Conservation (phyloP, 53 echinoderm and acorn worm species). For the Arbacia lixula region DNA sequence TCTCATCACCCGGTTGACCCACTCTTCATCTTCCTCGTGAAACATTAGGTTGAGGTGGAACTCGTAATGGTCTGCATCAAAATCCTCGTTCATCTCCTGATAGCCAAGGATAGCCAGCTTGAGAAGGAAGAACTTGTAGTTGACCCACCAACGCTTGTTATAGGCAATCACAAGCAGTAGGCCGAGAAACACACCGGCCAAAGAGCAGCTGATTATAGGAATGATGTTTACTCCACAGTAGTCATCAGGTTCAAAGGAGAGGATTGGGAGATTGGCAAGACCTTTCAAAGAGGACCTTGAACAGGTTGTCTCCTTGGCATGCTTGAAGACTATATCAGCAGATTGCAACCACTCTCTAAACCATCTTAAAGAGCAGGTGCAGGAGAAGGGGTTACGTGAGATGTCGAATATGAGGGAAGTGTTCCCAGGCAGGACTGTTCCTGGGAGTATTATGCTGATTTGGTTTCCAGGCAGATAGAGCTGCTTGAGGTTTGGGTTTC, state of each 20-base stretch:
- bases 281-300: background rate
- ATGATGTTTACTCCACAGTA: background rate
- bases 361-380: constrained; percentile 18
- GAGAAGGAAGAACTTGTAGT: constrained; percentile 31
- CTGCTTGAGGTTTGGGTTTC: background rate
- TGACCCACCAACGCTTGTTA: constrained; percentile 30
- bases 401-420: constrained; percentile 22
- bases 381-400: constrained; percentile 18
- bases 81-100: constrained; percentile 14
- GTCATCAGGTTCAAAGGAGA: constrained; percentile 16
- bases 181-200: background rate
- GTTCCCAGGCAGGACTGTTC: constrained; percentile 6
- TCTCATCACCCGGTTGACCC: constrained; percentile 1
- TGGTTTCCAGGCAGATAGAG: constrained; percentile 3
- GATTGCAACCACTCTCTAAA: constrained; percentile 6
- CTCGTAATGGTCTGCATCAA: constrained; percentile 1
- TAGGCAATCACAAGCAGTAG: background rate
- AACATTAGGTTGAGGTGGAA: constrained; percentile 38
- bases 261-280: background rate
- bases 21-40: constrained; percentile 10
- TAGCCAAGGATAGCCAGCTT: constrained; percentile 28
- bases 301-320: constrained; percentile 10
- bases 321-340: constrained; percentile 8
- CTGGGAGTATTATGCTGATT: constrained; percentile 5
- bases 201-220: background rate